A percentile compares a stretch with the other conserved stretches of the same genome.
Conservation (phyloP, 1,140 invertebrate genomes). For the Theocolax elegans region DNA sequence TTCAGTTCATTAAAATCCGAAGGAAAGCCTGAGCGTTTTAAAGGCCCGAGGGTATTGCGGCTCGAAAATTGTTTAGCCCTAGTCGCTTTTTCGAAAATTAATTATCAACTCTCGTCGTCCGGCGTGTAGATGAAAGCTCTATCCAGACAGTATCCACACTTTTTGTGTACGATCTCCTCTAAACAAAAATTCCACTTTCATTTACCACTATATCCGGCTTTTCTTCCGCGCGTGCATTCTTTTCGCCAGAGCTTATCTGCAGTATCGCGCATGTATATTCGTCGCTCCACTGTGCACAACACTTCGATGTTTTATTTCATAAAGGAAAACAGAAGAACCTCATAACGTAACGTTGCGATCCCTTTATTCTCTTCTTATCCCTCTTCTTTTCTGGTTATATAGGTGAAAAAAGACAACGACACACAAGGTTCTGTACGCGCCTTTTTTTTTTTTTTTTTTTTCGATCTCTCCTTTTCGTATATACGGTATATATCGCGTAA, state of each 20-base stretch:
- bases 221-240: too few species aligned
- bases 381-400: too few species aligned
- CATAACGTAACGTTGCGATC: constrained; percentile 19
- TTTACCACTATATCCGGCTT: too few species aligned
- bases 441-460: background rate
- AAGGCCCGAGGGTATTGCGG: background rate
- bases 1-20: constrained; percentile 23
- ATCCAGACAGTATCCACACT: too few species aligned
- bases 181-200: too few species aligned
- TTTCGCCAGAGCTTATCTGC: too few species aligned
- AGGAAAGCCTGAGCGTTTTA: background rate
- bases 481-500: too few species aligned
- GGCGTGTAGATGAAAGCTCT: too few species aligned
- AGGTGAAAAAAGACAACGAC: too few species aligned
- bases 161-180: too few species aligned
- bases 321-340: constrained; percentile 12
- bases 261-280: background rate
- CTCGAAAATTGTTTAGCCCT: background rate
- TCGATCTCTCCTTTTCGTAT: too few species aligned
- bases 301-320: constrained; percentile 10
- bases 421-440: too few species aligned
- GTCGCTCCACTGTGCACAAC: background rate
- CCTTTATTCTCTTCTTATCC: background rate
- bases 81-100: background rate
- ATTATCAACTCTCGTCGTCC: background rate